A percentile compares a stretch with the other conserved stretches of the same genome.
These are phyloP conservation scores for Acleris emargana DNA, from an alignment of 2,888 invertebrate genomes.

Conservation along the genomic window DNA sequence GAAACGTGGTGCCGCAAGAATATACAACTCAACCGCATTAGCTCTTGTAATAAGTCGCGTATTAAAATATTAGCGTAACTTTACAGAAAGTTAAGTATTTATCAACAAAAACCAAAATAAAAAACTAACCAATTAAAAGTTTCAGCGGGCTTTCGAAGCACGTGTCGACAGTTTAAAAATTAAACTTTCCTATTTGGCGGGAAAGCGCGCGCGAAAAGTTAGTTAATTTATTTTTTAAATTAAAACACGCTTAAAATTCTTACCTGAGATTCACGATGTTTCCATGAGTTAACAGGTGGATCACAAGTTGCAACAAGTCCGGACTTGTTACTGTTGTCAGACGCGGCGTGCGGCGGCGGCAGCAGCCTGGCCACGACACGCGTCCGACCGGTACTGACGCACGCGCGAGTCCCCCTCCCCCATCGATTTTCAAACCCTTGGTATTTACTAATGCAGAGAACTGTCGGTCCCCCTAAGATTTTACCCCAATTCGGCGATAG, in stretches of 20 bases:
- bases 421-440: constrained; percentile 77
- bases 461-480: constrained; percentile 64
- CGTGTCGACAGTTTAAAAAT: background rate
- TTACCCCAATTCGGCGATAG: constrained; percentile 58
- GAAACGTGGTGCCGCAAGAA: too few species aligned
- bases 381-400: constrained; percentile 51
- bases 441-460: constrained; percentile 76
- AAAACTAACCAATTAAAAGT: background rate
- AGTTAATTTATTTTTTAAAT: too few species aligned
- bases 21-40: too few species aligned
- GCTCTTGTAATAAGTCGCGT: too few species aligned
- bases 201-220: constrained; percentile 19
- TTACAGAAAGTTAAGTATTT: too few species aligned
- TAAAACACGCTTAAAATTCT: constrained; percentile 40
- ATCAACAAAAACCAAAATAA: too few species aligned
- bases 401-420: constrained; percentile 53
- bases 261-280: constrained; percentile 70
- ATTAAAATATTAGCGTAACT: too few species aligned
- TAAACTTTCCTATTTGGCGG: constrained; percentile 6
- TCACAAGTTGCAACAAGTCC: constrained; percentile 70
- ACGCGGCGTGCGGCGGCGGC: constrained; percentile 66
- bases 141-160: background rate
- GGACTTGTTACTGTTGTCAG: constrained; percentile 50
- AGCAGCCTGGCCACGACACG: constrained; percentile 65
- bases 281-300: constrained; percentile 79